Conservation (phyloP, 1,140 invertebrate genomes). For the Helicoverpa zea region DNA sequence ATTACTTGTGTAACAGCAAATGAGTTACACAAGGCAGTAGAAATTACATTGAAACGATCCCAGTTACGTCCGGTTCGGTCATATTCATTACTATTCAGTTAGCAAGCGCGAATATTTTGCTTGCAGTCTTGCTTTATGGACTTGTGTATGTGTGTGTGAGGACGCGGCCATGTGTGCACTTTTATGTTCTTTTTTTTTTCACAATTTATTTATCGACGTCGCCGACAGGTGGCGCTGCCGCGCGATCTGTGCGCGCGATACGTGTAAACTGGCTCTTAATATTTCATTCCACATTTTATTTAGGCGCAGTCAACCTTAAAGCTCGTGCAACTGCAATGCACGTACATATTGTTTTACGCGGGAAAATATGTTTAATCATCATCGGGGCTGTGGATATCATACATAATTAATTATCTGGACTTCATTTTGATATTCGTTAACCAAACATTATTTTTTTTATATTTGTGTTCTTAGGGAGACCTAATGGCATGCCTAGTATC, state of each 20-base stretch:
- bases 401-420: too few species aligned
- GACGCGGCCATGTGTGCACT: slow-evolving; percentile 39
- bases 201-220: slow-evolving; percentile 72
- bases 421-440: too few species aligned
- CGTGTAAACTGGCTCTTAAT: slow-evolving; percentile 72
- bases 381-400: not conserved
- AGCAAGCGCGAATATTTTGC: slow-evolving; percentile 70
- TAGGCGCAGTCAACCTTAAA: slow-evolving; percentile 57
- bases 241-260: slow-evolving; percentile 64
- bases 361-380: slow-evolving; percentile 7
- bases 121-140: slow-evolving; percentile 52
- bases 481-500: not conserved
- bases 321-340: slow-evolving; percentile 15
- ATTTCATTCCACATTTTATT: slow-evolving; percentile 70
- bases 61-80: slow-evolving; percentile 53
- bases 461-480: too few species aligned
- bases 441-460: too few species aligned
- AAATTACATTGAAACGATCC: slow-evolving; percentile 47
- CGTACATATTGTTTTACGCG: slow-evolving; percentile 3
- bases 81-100: slow-evolving; percentile 73
- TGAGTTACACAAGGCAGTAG: slow-evolving; percentile 44
- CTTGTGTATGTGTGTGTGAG: slow-evolving; percentile 8
- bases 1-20: slow-evolving; percentile 2
- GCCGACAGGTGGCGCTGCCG: slow-evolving; percentile 72
- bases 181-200: slow-evolving; percentile 59